These are phyloP conservation scores for Harpagoxenus sublaevis DNA, from an alignment of 2,888 invertebrate species.

Conservation along the genomic window DNA sequence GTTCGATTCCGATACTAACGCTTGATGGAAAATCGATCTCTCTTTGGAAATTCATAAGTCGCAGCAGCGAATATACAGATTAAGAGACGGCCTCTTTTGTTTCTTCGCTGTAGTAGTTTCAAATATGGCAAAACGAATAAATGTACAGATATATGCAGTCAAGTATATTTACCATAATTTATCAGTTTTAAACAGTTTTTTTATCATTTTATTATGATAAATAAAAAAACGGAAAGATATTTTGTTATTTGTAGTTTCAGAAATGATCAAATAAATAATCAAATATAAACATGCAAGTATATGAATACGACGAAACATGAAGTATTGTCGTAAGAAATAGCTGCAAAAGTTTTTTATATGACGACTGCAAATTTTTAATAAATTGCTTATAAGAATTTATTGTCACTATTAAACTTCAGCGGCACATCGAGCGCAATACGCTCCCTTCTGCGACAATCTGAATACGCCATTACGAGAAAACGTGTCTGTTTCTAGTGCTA, in stretches of 20 bases:
- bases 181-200: neutral
- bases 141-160: neutral
- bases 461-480: neutral
- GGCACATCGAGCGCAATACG: neutral
- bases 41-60: constrained; percentile 22
- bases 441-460: neutral
- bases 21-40: constrained; percentile 28
- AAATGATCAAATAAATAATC: neutral
- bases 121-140: neutral
- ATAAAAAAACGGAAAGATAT: neutral
- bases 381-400: neutral
- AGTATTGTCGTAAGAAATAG: neutral
- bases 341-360: neutral
- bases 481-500: neutral
- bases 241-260: neutral
- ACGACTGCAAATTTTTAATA: neutral
- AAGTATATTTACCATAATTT: neutral
- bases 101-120: neutral
- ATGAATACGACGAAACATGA: neutral
- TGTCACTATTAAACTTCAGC: neutral
- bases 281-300: neutral
- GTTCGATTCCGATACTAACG: neutral
- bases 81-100: neutral
- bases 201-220: neutral
- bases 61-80: neutral